These are phyloP conservation scores for Dicranocentrus wangi DNA, from an alignment of 2,888 invertebrate genomes.

Conservation along the genomic window DNA sequence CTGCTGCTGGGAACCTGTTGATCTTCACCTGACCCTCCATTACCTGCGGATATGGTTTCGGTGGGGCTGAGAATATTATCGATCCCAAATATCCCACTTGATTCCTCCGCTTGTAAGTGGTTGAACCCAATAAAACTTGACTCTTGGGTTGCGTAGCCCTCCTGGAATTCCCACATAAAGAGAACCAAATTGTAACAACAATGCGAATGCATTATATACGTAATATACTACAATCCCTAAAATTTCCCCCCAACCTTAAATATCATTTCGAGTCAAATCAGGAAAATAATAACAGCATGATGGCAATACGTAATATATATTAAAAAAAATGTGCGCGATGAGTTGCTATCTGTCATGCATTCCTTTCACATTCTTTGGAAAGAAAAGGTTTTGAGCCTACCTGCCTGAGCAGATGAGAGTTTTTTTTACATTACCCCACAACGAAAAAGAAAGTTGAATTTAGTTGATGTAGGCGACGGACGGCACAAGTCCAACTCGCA, in stretches of 20 bases:
- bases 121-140: slow-evolving; percentile 59
- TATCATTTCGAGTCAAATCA: slow-evolving; percentile 7
- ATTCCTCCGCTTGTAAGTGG: slow-evolving; percentile 62
- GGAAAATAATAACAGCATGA: slow-evolving; percentile 27
- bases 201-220: not conserved
- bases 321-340: slow-evolving; percentile 10
- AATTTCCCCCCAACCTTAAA: not conserved
- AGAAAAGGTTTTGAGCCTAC: no score
- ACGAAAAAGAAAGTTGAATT: no score
- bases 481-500: no score
- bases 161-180: slow-evolving; percentile 55
- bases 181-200: slow-evolving; percentile 9
- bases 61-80: slow-evolving; percentile 68
- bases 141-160: slow-evolving; percentile 59
- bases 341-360: slow-evolving; percentile 17
- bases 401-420: no score
- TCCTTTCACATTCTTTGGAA: slow-evolving; percentile 24
- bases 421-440: no score
- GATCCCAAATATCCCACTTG: slow-evolving; percentile 67
- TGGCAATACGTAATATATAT: slow-evolving; percentile 23
- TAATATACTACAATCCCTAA: not conserved
- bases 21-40: slow-evolving; percentile 65
- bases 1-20: slow-evolving; percentile 70
- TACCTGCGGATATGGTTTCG: slow-evolving; percentile 55
- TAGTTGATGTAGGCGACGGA: no score